Evolutionary conservation across 2,113 vertebrate genomes (phyloP).

Genomic region (Calyptomena viridis): DNA sequence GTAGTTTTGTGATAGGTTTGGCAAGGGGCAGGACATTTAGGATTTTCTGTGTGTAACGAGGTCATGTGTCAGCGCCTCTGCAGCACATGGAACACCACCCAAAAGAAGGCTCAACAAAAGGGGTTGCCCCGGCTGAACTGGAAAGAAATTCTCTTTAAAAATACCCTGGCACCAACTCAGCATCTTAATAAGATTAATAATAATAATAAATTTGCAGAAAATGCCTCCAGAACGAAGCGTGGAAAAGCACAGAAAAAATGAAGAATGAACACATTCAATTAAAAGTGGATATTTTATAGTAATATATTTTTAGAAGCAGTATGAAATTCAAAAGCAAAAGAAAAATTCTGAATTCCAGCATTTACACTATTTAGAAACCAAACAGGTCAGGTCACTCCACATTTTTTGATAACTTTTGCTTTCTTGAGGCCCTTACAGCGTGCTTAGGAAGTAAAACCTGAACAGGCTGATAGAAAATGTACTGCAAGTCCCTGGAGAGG

Average conservation of each 20-base stretch:
- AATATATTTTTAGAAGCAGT: neutral
- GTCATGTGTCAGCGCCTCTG: conserved; percentile 79
- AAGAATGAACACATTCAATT: neutral
- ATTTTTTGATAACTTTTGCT: neutral
- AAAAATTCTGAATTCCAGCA: neutral
- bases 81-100: conserved; percentile 74
- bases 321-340: neutral
- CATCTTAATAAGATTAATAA: neutral
- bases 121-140: conserved; percentile 70
- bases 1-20: conserved; percentile 66
- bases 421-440: neutral
- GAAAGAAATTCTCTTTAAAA: conserved; percentile 64
- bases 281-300: neutral
- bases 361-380: neutral
- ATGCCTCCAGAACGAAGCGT: neutral
- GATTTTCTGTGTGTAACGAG: conserved; percentile 73
- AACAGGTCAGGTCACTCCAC: neutral
- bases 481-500: neutral
- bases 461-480: neutral
- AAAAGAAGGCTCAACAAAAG: conserved; percentile 70
- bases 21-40: conserved; percentile 71
- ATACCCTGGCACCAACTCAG: neutral
- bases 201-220: neutral
- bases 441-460: neutral
- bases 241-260: neutral